These are phyloP conservation scores for Drosophila meridiana DNA, from an alignment of 2,888 invertebrate species.

Conservation along the genomic window DNA sequence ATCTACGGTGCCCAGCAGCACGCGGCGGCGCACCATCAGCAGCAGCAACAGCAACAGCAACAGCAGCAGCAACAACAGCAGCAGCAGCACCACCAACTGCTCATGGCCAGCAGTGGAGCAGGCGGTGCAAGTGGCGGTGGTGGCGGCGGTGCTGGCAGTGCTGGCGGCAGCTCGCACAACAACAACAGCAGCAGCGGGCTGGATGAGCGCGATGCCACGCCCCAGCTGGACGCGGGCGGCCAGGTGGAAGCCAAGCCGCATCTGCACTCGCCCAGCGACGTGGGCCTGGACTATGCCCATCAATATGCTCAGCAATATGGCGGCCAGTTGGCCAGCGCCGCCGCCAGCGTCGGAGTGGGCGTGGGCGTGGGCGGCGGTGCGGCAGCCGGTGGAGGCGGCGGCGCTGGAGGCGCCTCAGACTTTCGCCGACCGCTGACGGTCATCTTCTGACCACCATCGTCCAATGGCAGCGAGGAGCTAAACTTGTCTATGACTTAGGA, in stretches of 20 bases:
- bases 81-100: slow-evolving; percentile 47
- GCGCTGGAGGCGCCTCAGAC: slow-evolving; percentile 76
- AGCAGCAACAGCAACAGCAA: slow-evolving; percentile 80
- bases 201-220: slow-evolving; percentile 84
- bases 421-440: slow-evolving; percentile 85
- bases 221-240: slow-evolving; percentile 82
- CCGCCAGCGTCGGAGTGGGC: slow-evolving; percentile 48
- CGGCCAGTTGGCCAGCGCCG: slow-evolving; percentile 70
- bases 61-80: slow-evolving; percentile 65
- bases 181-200: slow-evolving; percentile 79
- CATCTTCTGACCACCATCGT: slow-evolving; percentile 85
- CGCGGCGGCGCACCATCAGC: slow-evolving; percentile 83
- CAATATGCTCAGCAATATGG: slow-evolving; percentile 82
- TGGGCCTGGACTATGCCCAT: slow-evolving; percentile 84
- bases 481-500: slow-evolving; percentile 83
- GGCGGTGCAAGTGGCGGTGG: slow-evolving; percentile 21
- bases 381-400: slow-evolving; percentile 44
- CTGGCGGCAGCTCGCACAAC: slow-evolving; percentile 71
- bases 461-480: slow-evolving; percentile 82
- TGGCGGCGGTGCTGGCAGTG: slow-evolving; percentile 55
- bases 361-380: slow-evolving; percentile 41
- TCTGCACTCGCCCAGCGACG: slow-evolving; percentile 83
- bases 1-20: slow-evolving; percentile 85
- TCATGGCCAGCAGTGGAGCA: slow-evolving; percentile 61
- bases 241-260: slow-evolving; percentile 81